A percentile compares a stretch with the other conserved stretches of the same genome.
phyloP scores from a whole-genome alignment of 1,140 invertebrate genomes.

The Heliconius melpomene region DNA sequence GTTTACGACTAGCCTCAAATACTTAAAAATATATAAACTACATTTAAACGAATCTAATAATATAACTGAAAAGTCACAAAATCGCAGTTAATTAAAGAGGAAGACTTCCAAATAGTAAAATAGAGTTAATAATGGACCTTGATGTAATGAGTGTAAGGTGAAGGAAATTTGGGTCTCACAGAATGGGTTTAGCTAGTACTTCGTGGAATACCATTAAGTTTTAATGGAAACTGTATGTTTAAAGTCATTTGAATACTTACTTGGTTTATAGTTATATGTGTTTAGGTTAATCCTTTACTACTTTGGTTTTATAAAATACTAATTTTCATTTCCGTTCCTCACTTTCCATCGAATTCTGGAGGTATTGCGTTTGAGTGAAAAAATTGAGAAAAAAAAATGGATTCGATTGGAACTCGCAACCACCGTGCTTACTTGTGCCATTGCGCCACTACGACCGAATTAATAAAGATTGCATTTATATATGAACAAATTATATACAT shows the following conservation, averaged over 20 bases:
- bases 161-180: constrained; percentile 39
- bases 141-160: constrained; percentile 16
- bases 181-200: constrained; percentile 43
- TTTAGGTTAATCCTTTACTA: neutral
- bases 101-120: constrained; percentile 19
- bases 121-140: constrained; percentile 36
- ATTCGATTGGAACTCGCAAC: too few relatives aligned
- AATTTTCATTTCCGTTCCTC: too few relatives aligned
- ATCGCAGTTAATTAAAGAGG: constrained; percentile 29
- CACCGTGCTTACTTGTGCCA: too few relatives aligned
- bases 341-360: too few relatives aligned
- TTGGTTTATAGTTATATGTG: neutral
- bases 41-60: neutral
- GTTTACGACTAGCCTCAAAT: too few relatives aligned
- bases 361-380: too few relatives aligned
- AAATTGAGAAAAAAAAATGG: too few relatives aligned
- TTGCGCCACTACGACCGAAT: too few relatives aligned
- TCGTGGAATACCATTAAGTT: neutral
- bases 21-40: neutral
- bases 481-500: too few relatives aligned
- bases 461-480: too few relatives aligned
- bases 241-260: neutral
- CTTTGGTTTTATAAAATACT: neutral
- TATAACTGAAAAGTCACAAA: neutral
- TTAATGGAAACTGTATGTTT: neutral